A percentile compares a stretch with the other conserved stretches of the same genome.
Evolutionary conservation across 2,888 invertebrate species (phyloP).

Genomic region (Mycalesis mineus): DNA sequence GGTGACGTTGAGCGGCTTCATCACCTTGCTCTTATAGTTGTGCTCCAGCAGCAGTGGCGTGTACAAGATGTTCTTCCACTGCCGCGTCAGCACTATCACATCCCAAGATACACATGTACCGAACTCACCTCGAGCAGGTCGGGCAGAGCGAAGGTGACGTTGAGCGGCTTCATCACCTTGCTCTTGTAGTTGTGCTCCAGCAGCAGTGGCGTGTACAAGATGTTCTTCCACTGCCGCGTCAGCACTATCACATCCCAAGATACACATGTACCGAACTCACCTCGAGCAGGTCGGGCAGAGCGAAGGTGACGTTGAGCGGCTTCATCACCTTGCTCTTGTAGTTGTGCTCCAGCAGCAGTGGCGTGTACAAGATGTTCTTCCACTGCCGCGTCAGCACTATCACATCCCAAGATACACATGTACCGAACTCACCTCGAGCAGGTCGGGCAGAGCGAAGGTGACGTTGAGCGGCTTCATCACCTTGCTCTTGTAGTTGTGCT

Average conservation of each 20-base stretch:
- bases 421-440: background rate
- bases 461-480: slow-evolving; percentile 83
- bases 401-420: slow-evolving; percentile 81
- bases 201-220: slow-evolving; percentile 93
- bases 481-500: slow-evolving; percentile 92
- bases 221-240: slow-evolving; percentile 97
- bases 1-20: slow-evolving; percentile 91
- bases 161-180: slow-evolving; percentile 88
- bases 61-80: slow-evolving; percentile 97
- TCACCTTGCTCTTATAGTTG: slow-evolving; percentile 90
- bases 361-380: slow-evolving; percentile 97
- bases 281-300: background rate
- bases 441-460: too few relatives aligned
- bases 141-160: slow-evolving; percentile 92
- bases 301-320: slow-evolving; percentile 69
- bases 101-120: too few relatives aligned
- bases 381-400: slow-evolving; percentile 96
- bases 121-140: slow-evolving; percentile 88
- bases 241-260: slow-evolving; percentile 90
- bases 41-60: slow-evolving; percentile 94
- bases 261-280: background rate
- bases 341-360: slow-evolving; percentile 91
- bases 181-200: slow-evolving; percentile 93
- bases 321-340: slow-evolving; percentile 90
- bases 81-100: slow-evolving; percentile 94